Conservation (phyloP, 1,140 invertebrate species). For the Druon quercuslanigerum region DNA sequence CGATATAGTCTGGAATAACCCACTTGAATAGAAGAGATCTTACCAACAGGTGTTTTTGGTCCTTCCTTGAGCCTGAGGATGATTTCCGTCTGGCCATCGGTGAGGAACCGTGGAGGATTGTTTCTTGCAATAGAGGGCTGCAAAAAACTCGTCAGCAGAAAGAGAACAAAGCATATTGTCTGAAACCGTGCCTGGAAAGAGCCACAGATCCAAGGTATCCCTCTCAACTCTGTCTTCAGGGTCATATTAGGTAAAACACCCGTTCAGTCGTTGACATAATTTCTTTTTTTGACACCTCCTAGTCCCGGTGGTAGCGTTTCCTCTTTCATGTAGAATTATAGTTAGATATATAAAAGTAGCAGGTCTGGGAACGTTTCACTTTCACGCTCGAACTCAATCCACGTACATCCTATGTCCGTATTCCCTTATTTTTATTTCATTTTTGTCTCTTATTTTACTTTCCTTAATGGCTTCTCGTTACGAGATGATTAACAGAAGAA, state of each 20-base stretch:
- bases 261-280: conserved; percentile 48
- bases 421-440: not conserved
- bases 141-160: conserved; percentile 44
- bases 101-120: conserved; percentile 88
- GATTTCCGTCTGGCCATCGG: conserved; percentile 91
- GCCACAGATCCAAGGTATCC: conserved; percentile 17
- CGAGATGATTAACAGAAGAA: not conserved
- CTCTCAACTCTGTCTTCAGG: conserved; percentile 36
- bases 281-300: conserved; percentile 38
- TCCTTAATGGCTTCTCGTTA: not conserved
- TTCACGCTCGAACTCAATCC: conserved; percentile 34
- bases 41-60: conserved; percentile 88
- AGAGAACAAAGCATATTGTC: conserved; percentile 43
- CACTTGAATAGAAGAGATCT: conserved; percentile 64
- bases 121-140: conserved; percentile 75
- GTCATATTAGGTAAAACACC: conserved; percentile 43
- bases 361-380: conserved; percentile 36
- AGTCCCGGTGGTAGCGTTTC: conserved; percentile 1
- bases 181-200: conserved; percentile 34
- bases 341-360: not conserved
- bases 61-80: conserved; percentile 92
- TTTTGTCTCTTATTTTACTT: not conserved
- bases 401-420: not conserved
- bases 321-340: conserved; percentile 13
- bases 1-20: too few species aligned